phyloP scores from a whole-genome alignment of 2,888 invertebrate species.

The Nasonia oneida region DNA sequence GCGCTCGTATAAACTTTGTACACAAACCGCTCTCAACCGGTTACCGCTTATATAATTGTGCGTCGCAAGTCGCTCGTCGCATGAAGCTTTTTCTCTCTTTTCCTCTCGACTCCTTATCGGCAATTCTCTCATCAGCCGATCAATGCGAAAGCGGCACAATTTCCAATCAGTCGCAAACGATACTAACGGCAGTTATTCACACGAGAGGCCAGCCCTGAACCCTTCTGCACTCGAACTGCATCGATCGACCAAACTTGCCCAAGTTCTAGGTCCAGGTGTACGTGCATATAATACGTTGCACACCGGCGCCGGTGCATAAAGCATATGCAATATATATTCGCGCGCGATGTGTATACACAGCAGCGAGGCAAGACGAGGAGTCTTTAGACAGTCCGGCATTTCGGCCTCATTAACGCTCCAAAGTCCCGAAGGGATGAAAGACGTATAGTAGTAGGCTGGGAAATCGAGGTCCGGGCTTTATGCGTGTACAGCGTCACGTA shows the following conservation, averaged over 20 bases:
- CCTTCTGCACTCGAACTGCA: background rate
- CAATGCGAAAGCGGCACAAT: background rate
- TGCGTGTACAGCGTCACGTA: background rate
- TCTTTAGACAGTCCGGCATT: background rate
- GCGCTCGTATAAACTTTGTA: too few species aligned
- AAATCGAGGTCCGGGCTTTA: conserved; percentile 6
- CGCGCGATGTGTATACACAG: too few species aligned
- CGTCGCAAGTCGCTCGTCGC: background rate
- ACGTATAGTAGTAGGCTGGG: background rate
- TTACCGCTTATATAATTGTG: background rate
- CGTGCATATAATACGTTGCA: background rate
- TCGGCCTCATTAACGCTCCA: conserved; percentile 6
- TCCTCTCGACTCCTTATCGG: background rate
- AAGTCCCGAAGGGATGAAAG: background rate
- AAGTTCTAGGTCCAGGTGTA: conserved; percentile 35
- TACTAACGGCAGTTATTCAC: background rate
- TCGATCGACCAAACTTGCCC: background rate
- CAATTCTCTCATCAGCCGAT: background rate
- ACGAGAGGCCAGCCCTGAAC: background rate
- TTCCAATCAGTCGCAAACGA: conserved; percentile 9
- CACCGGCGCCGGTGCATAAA: background rate
- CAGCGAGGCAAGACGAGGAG: too few species aligned
- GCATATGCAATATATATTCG: too few species aligned
- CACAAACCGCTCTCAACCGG: background rate
- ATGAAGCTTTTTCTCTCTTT: background rate